phyloP scores from a whole-genome alignment of 2,888 invertebrate species.

The Xiphydria camelus region DNA sequence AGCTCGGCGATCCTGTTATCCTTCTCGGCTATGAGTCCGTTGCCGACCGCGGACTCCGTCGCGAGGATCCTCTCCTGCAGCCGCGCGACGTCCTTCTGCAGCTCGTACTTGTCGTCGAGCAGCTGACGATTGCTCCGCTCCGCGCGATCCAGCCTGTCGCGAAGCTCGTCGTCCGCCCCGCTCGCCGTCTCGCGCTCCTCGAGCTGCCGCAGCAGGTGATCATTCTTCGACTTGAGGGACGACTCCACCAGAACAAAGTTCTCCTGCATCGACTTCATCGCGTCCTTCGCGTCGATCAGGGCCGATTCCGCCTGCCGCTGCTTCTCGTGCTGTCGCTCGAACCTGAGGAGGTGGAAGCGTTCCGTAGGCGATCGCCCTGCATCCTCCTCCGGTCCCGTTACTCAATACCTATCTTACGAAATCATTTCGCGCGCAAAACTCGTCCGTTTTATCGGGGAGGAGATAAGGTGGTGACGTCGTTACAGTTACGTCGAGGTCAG shows the following conservation, averaged over 20 bases:
- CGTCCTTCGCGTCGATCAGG: conserved; percentile 76
- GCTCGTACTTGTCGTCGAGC: conserved; percentile 47
- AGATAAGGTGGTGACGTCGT: no score
- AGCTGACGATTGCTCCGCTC: conserved; percentile 41
- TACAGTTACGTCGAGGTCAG: no score
- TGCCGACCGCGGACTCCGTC: conserved; percentile 29
- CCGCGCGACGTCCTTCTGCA: conserved; percentile 45
- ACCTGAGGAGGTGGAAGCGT: conserved; percentile 29
- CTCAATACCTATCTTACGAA: no score
- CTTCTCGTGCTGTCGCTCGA: conserved; percentile 35
- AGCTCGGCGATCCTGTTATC: conserved; percentile 59
- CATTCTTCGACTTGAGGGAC: conserved; percentile 72
- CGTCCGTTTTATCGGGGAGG: no score
- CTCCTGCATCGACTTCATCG: conserved; percentile 80
- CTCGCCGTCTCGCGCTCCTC: conserved; percentile 61
- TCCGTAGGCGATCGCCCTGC: not conserved
- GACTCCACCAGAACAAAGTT: conserved; percentile 73
- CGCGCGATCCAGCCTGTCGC: conserved; percentile 39
- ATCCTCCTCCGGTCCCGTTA: no score
- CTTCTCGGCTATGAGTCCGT: conserved; percentile 40
- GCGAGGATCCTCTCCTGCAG: conserved; percentile 44
- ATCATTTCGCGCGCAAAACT: no score
- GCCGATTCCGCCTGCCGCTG: conserved; percentile 40
- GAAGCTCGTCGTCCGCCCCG: conserved; percentile 39
- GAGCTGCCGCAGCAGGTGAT: conserved; percentile 62